Conservation (phyloP, 2,113 vertebrate genomes). For the Alouatta palliata region DNA sequence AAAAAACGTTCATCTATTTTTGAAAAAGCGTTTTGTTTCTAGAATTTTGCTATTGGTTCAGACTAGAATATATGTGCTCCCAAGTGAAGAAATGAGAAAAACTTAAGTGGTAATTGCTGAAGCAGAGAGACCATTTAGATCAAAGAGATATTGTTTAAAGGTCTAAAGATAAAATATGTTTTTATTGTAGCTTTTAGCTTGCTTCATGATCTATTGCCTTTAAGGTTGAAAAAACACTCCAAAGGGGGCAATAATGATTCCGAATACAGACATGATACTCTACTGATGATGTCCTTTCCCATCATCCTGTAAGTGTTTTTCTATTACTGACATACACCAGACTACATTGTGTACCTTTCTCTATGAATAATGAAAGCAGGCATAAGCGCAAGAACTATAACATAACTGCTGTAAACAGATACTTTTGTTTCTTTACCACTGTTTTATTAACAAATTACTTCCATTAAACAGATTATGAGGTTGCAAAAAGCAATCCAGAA, state of each 20-base stretch:
- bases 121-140: slow-evolving; percentile 38
- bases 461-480: slow-evolving; percentile 63
- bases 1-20: not conserved
- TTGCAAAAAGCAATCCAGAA: slow-evolving; percentile 58
- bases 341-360: not conserved
- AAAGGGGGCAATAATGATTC: slow-evolving; percentile 27
- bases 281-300: not conserved
- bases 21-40: not conserved
- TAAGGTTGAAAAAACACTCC: slow-evolving; percentile 49
- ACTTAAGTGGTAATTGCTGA: slow-evolving; percentile 46
- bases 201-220: slow-evolving; percentile 44
- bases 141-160: slow-evolving; percentile 49
- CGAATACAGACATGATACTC: slow-evolving; percentile 20
- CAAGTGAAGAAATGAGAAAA: slow-evolving; percentile 45
- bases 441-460: slow-evolving; percentile 72
- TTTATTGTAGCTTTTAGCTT: slow-evolving; percentile 53
- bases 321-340: slow-evolving; percentile 49
- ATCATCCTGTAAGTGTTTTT: not conserved
- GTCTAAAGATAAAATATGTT: slow-evolving; percentile 56
- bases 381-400: slow-evolving; percentile 34
- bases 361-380: slow-evolving; percentile 45
- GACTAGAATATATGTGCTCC: not conserved
- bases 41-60: slow-evolving; percentile 29
- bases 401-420: slow-evolving; percentile 35
- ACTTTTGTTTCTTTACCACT: slow-evolving; percentile 55